Conservation (phyloP, 2,888 invertebrate genomes). For the Dasypolia templi region DNA sequence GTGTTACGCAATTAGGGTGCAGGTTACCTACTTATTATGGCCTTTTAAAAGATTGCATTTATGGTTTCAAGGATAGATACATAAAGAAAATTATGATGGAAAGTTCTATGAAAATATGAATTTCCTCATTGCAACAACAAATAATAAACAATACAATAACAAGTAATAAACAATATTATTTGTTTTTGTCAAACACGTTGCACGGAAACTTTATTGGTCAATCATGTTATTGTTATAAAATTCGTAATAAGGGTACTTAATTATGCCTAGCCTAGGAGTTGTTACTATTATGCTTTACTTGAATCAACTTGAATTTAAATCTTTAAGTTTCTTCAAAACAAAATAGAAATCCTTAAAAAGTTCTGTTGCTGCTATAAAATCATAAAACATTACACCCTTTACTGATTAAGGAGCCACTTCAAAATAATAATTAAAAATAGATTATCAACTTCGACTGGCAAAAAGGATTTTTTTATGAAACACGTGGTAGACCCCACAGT, state of each 20-base stretch:
- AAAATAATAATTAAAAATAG: constrained; percentile 58
- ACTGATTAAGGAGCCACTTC: constrained; percentile 7
- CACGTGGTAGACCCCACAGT: constrained; percentile 74
- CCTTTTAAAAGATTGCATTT: not conserved
- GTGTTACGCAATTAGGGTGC: no score
- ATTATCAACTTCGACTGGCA: constrained; percentile 45
- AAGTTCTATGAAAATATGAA: not conserved
- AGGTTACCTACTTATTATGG: not conserved
- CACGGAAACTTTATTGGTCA: not conserved
- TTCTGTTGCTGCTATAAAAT: no score
- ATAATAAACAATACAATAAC: constrained; percentile 3
- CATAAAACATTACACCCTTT: not conserved
- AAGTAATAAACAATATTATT: constrained; percentile 2
- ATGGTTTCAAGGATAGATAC: no score
- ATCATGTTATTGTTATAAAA: not conserved
- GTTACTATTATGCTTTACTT: not conserved
- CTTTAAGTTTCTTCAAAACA: not conserved
- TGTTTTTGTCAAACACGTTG: not conserved
- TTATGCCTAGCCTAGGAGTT: no score
- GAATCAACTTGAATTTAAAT: no score
- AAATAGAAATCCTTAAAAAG: not conserved
- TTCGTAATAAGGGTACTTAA: not conserved
- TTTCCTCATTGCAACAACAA: not conserved
- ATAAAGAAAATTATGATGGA: not conserved
- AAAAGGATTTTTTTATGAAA: constrained; percentile 62